Percentiles rank a stretch among this genome's conserved stretches.
Evolutionary conservation across 2,113 vertebrate genomes (phyloP).

Genomic region (Felis chaus): DNA sequence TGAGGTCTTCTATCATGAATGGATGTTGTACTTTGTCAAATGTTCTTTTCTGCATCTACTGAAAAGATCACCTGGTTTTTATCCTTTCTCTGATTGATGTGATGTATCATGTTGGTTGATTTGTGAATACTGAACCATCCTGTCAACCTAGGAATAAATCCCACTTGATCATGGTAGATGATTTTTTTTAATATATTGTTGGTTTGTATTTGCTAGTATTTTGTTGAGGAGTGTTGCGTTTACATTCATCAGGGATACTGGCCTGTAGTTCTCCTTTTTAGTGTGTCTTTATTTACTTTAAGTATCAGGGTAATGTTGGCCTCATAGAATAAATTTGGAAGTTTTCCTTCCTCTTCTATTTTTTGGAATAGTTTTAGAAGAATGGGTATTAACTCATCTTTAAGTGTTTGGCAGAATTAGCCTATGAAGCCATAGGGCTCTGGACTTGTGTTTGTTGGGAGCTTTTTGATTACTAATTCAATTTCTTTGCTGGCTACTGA

Average conservation of each 20-base stretch:
- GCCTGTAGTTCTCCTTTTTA: background rate
- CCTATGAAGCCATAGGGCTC: background rate
- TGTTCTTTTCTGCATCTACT: background rate
- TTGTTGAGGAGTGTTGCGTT: background rate
- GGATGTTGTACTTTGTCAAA: too few relatives aligned
- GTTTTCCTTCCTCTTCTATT: too few relatives aligned
- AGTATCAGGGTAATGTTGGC: background rate
- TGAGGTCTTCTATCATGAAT: too few relatives aligned
- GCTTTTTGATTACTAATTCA: background rate
- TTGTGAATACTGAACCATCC: background rate
- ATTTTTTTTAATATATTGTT: background rate
- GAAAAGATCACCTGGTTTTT: background rate
- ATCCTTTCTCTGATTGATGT: background rate
- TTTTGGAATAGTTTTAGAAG: too few relatives aligned
- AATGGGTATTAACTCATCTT: too few relatives aligned
- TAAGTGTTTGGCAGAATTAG: background rate
- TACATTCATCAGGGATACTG: background rate
- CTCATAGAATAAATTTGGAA: too few relatives aligned
- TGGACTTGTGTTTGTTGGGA: background rate
- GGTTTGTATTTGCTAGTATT: background rate
- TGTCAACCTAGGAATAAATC: background rate
- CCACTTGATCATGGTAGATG: background rate
- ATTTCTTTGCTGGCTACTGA: background rate
- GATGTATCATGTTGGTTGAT: background rate
- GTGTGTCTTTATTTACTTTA: background rate